Conservation (phyloP, 2,888 invertebrate genomes). For the Lasioglossum malachurum region DNA sequence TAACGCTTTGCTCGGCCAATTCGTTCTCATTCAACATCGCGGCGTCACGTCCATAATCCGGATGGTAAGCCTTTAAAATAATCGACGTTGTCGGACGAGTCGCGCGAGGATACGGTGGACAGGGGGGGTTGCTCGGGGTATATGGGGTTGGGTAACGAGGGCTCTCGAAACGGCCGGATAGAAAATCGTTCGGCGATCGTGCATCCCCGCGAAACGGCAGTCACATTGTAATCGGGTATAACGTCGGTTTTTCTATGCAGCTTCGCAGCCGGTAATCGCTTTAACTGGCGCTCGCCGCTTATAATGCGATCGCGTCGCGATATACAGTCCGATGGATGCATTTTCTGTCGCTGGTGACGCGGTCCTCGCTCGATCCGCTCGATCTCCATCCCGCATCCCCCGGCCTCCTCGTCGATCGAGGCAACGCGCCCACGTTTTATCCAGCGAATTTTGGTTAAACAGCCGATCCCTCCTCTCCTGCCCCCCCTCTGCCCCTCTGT, state of each 20-base stretch:
- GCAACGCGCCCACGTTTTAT: slow-evolving; percentile 70
- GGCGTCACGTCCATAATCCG: slow-evolving; percentile 79
- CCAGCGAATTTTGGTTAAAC: slow-evolving; percentile 76
- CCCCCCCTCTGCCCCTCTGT: background rate
- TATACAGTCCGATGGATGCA: slow-evolving; percentile 79
- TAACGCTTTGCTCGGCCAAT: slow-evolving; percentile 68
- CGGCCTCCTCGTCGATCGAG: slow-evolving; percentile 11
- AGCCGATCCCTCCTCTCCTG: slow-evolving; percentile 42
- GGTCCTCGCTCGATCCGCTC: background rate
- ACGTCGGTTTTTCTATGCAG: slow-evolving; percentile 78
- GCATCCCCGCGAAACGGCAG: slow-evolving; percentile 81
- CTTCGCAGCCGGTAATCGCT: slow-evolving; percentile 82
- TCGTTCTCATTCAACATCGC: slow-evolving; percentile 76
- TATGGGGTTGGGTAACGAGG: background rate
- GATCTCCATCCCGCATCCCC: background rate
- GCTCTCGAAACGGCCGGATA: slow-evolving; percentile 46
- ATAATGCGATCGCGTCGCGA: slow-evolving; percentile 83
- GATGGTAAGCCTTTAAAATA: slow-evolving; percentile 83
- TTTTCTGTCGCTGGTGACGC: slow-evolving; percentile 66
- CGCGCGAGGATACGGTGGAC: slow-evolving; percentile 34
- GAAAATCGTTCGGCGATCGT: slow-evolving; percentile 75
- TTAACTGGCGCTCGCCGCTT: slow-evolving; percentile 82
- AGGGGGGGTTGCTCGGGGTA: slow-evolving; percentile 19
- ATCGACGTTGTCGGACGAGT: slow-evolving; percentile 74
- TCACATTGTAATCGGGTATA: slow-evolving; percentile 83